Evolutionary conservation across 1,140 invertebrate genomes (phyloP), one percentile per base, ranked within the genome.

Genomic region (Sitodiplosis mosellana): DNA sequence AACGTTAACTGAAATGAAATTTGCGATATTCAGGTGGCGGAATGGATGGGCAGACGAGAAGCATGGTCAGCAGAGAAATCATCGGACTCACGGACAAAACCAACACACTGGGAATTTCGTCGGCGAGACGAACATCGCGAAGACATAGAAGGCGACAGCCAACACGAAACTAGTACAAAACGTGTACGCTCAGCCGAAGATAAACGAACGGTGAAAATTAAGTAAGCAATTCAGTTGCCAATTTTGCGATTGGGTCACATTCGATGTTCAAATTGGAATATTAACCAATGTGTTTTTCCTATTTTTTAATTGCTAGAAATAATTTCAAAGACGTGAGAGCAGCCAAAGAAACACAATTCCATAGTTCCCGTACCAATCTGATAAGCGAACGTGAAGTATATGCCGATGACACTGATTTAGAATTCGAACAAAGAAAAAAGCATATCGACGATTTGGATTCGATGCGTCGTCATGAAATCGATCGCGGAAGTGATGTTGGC

Each of bases 61-160:
- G 81, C 81, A 14, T 85, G 81, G 81, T 83, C 80, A 55, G 80
- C 78, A 22, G 79, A 82, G 60, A 63, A 65, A 48, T 71, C 72
- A 56, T 63, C 72, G 54, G 71, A 75, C 63, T 65, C 70, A 55
- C 68, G 72, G 59, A 75, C 77, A 46, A 76, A 74, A 53, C 69
- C 73, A 48, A 74, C 73, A 48, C 75, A 79, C 50, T 82, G 80
- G 79, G 77, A 80, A 57, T 82, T 79, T 60, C 74, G 76, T 50
- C 17, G 49, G 51, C 21, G 22, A 12, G 17, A 43, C 41, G 41
- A 43, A 21, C 41, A 43, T 12, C 27, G 27, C 27, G 27, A 27
- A 27, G 19, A 20, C 8, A 45, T 18, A 45, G 43, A 42, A 40
- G 47, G 45, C n/a, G 48, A 45, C 20, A n/a, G 37, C 8, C 34